Percentiles rank a stretch among this genome's conserved stretches.
Evolutionary conservation across 2,113 vertebrate genomes (phyloP).

Genomic region (Aleadryas rufinucha): DNA sequence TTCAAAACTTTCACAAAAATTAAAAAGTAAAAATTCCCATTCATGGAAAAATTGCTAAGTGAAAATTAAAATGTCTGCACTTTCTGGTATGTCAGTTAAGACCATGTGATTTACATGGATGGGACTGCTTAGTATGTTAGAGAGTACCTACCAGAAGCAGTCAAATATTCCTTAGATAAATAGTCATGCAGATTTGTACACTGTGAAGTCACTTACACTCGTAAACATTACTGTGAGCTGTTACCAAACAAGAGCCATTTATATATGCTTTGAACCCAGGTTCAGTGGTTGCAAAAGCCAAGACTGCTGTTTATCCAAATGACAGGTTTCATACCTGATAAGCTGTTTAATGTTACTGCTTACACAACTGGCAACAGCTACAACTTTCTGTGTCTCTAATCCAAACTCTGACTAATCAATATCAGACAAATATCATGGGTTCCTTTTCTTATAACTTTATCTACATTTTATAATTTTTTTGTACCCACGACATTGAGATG

Average conservation of each 20-base stretch:
- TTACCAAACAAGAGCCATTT: not conserved
- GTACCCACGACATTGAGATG: rapidly evolving
- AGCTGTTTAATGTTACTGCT: rapidly evolving
- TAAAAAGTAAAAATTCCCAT: not conserved
- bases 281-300: not conserved
- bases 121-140: not conserved
- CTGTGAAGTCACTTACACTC: not conserved
- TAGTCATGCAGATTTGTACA: not conserved
- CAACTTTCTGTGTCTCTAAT: not conserved
- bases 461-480: not conserved
- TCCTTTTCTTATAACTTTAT: not conserved
- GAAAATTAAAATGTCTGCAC: not conserved
- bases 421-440: not conserved
- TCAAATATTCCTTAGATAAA: not conserved
- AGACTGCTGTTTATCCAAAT: not conserved
- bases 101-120: not conserved
- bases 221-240: not conserved
- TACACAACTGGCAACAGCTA: not conserved
- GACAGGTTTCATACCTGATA: not conserved
- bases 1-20: not conserved
- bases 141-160: not conserved
- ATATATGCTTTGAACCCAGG: not conserved
- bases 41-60: not conserved
- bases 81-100: not conserved
- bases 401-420: not conserved